Evolutionary conservation across 2,888 invertebrate species (phyloP), one percentile per base, ranked within the genome.

Genomic region (Mechanitis mazaeus): DNA sequence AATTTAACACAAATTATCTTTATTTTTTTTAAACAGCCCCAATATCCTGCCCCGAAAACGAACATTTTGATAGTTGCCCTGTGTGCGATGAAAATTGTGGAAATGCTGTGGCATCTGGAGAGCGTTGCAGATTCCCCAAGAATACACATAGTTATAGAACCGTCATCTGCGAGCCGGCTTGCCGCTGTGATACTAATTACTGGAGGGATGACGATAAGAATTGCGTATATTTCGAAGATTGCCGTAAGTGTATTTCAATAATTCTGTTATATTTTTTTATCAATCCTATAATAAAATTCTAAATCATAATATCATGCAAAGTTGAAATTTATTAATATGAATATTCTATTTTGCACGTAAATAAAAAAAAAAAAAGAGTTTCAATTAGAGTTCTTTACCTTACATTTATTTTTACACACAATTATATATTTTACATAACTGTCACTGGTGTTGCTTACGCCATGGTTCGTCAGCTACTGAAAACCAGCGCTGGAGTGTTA

Each of bases 81-180:
- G 53, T 58, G 6, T 68, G 68, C 45, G 60, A 67, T n/a, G 68
- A 68, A 12, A 33, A 7, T 1, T 68, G 68, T 56, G 53, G 46
- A 1, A 64, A 68, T 31, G 64, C 65, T 1, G 53, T 55, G 1
- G 53, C 64, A 0, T 59, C 58, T 45, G 67, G 65, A 1, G 38
- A 50, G 12, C 59, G 68, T n/a, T 68, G 68, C 35, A 58, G 61
- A 9, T 33, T 33, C 28, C 0, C 58, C 11, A 61, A 60, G 0
- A 50, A 31, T 20, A 46, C 56, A 20, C 28, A n/a, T 31, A 20
- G 20, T 20, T 20, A 20, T 20, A n/a, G 20, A 3, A 45, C 45
- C 1, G 55, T 58, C 1, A 61, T 64, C 28, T 58, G 58, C 20
- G 47, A 56, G 9, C 60, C 58, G 1, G 50, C 54, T 20, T 60